Evolutionary conservation across 2,797 vertebrate species (phyloP), one percentile per base, ranked within the genome.

Genomic region (Rhinoraja longicauda): DNA sequence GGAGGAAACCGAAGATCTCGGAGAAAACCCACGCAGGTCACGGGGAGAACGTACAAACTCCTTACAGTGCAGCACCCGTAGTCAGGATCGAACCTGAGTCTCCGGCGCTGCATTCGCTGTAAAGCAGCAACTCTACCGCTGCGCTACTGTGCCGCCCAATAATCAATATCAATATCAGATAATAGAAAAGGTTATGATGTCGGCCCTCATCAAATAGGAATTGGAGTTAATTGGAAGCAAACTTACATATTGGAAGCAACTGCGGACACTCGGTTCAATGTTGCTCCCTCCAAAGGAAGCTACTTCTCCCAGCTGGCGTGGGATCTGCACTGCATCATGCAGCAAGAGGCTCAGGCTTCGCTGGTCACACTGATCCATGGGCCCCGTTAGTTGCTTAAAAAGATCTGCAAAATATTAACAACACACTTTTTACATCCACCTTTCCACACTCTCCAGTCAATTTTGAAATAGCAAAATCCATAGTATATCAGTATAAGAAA

Each of bases 241-340:
- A 96, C 97, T 90, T 96, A 99, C 99, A 93, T 99, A 98, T 7
- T 98, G 98, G 95, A 99, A 99, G 96, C 99, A 99, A 96, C 98
- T 99, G 93, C 98, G 98, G 93, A 99, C 98, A 0, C 98, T 99
- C 93, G 99, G 98, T 84, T 99, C 99, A 29, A 99, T 99, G 95
- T 99, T 99, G 95, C 98, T 99, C 78, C 99, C 99, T 67, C 99
- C 99, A 0, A 99, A 99, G 8, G 99, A 98, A 0, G 99, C 98
- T 93, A 99, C 98, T 95, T 99, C 99, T 0, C 99, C 99, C 13
- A 99, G 97, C 95, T 99, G 99, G 90, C 97, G 97, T 0, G 99
- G 99, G 94, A 99, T 97, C 96, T 99, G 99, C 94, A 99, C 99
- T 93, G 98, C 98, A 72, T 99, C 98, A 0, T 99, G 99, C 24